These are phyloP conservation scores for Montipora foliosa DNA, from an alignment of 64 coral and sea anemone genomes.

Conservation along the genomic window DNA sequence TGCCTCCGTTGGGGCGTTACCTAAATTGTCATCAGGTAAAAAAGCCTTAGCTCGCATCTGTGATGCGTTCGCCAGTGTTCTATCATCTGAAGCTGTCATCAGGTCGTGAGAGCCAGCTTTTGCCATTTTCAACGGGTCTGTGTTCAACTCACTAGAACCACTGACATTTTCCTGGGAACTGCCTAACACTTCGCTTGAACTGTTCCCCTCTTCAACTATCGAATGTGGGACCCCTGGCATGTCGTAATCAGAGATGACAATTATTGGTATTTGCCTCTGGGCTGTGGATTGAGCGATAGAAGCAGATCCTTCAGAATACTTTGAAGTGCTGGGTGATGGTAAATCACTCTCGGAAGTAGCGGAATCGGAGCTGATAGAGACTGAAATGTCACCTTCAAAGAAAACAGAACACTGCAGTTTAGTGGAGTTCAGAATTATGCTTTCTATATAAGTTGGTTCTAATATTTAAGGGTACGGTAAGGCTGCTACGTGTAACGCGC, in stretches of 20 bases:
- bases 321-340: conserved; percentile 4
- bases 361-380: conserved; percentile 1
- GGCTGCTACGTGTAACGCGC: too few relatives aligned
- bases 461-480: too few relatives aligned
- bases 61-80: conserved; percentile 2
- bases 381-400: conserved; percentile 3
- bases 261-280: background rate
- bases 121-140: background rate
- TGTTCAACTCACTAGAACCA: background rate
- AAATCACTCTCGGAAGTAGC: conserved; percentile 9
- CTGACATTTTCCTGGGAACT: background rate
- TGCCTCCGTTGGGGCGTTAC: background rate
- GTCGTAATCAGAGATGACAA: conserved; percentile 14
- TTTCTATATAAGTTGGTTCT: too few relatives aligned
- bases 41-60: conserved; percentile 4
- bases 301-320: background rate
- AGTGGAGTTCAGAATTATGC: background rate
- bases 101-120: conserved; percentile 11
- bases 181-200: conserved; percentile 10
- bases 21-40: background rate
- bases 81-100: conserved; percentile 16
- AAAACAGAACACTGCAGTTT: background rate
- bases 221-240: conserved; percentile 1
- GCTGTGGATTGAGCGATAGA: background rate
- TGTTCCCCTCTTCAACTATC: conserved; percentile 28